phyloP scores from a whole-genome alignment of 2,888 invertebrate species.

The Fabriciana adippe region DNA sequence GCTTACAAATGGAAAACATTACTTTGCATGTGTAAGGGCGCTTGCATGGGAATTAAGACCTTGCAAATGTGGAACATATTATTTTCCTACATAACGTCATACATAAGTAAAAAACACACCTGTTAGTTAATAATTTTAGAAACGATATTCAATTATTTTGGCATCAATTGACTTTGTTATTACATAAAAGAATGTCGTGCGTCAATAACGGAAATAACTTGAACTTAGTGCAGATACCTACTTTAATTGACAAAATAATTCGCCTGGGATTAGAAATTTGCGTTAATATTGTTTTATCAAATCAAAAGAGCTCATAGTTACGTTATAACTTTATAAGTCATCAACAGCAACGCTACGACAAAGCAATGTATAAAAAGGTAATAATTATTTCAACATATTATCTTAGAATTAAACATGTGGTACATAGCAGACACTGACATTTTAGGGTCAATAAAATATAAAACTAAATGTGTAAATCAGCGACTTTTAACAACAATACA shows the following conservation, averaged over 20 bases:
- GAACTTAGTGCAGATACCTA: slow-evolving; percentile 18
- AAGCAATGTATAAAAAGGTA: too few species aligned
- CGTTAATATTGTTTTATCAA: too few species aligned
- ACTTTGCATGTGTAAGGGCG: slow-evolving; percentile 19
- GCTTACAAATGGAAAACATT: slow-evolving; percentile 35
- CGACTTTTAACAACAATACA: not conserved
- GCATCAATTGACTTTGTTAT: slow-evolving; percentile 28
- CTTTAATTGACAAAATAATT: not conserved
- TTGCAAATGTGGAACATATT: not conserved
- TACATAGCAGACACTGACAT: too few species aligned
- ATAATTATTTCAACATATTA: too few species aligned
- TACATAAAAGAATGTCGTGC: slow-evolving; percentile 26
- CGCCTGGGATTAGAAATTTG: too few species aligned
- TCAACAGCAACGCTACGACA: too few species aligned
- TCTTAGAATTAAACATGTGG: too few species aligned
- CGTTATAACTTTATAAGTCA: too few species aligned
- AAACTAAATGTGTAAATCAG: too few species aligned
- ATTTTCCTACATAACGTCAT: not conserved
- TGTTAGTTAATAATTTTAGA: slow-evolving; percentile 26
- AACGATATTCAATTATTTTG: slow-evolving; percentile 26
- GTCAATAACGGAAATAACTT: slow-evolving; percentile 23
- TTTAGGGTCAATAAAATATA: too few species aligned
- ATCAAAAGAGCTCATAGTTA: too few species aligned
- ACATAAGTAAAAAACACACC: not conserved
- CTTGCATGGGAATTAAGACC: not conserved